These are phyloP conservation scores for Xyrichtys novacula DNA, from an alignment of 2,797 vertebrate genomes.

Conservation along the genomic window DNA sequence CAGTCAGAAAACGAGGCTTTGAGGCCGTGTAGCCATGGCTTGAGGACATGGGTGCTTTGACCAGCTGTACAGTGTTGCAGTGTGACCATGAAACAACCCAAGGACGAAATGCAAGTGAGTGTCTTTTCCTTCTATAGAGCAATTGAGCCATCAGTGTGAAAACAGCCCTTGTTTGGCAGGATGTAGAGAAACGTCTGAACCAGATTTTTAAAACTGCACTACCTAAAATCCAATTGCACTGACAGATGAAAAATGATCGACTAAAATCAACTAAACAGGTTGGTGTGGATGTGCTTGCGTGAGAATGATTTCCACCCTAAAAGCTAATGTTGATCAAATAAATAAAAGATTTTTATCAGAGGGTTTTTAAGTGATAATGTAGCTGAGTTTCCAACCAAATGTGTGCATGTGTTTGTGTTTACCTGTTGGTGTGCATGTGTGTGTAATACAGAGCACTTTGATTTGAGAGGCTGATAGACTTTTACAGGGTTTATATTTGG, in stretches of 20 bases:
- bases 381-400: constrained; percentile 47
- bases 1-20: too few species aligned
- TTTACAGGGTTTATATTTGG: background rate
- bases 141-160: too few species aligned
- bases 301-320: constrained; percentile 37
- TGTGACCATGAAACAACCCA: too few species aligned
- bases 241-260: constrained; percentile 33
- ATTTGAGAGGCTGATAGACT: constrained; percentile 14
- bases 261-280: constrained; percentile 27
- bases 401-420: constrained; percentile 30
- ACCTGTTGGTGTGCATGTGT: constrained; percentile 33
- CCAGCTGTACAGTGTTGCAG: too few species aligned
- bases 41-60: too few species aligned
- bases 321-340: constrained; percentile 50
- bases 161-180: too few species aligned
- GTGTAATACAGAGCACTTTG: constrained; percentile 60
- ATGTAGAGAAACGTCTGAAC: constrained; percentile 22
- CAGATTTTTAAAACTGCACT: constrained; percentile 63
- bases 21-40: too few species aligned
- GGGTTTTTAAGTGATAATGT: constrained; percentile 44
- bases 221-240: constrained; percentile 69
- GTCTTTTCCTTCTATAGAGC: too few species aligned
- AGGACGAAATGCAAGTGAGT: too few species aligned
- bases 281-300: constrained; percentile 20
- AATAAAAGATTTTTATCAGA: constrained; percentile 48